A percentile compares a stretch with the other conserved stretches of the same genome.
These are phyloP conservation scores for Chamaea fasciata DNA, from an alignment of 2,113 vertebrate species.

Conservation along the genomic window DNA sequence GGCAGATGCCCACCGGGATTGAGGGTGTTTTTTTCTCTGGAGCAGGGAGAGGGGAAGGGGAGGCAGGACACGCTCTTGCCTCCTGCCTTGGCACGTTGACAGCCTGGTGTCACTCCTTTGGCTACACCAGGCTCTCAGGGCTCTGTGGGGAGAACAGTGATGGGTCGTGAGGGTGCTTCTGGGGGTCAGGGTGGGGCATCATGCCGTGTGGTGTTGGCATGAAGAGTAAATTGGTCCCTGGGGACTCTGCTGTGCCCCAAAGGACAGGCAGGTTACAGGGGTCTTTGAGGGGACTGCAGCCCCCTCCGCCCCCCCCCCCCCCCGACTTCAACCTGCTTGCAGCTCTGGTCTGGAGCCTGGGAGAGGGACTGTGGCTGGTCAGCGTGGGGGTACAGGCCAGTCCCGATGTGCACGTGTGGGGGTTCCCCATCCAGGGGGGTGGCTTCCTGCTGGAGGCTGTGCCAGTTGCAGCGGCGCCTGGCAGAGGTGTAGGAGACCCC, in stretches of 20 bases:
- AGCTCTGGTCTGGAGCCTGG: background rate
- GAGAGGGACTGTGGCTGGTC: background rate
- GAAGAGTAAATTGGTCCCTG: background rate
- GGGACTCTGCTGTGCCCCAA: background rate
- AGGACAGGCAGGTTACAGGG: background rate
- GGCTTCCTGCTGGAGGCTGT: background rate
- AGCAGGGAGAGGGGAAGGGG: background rate
- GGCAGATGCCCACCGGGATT: background rate
- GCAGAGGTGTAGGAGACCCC: background rate
- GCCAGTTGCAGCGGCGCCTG: background rate
- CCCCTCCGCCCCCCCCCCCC: accelerated
- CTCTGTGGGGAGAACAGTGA: too few relatives aligned
- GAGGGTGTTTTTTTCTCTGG: background rate
- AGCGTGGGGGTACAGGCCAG: background rate
- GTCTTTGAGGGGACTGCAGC: background rate
- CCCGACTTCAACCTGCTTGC: background rate
- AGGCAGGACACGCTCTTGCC: background rate
- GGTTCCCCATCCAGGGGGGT: accelerated
- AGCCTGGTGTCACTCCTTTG: background rate
- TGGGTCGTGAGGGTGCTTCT: accelerated
- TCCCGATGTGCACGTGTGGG: background rate
- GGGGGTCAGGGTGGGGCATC: background rate
- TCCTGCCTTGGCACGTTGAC: background rate
- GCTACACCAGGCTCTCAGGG: accelerated
- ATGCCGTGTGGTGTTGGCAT: accelerated